Evolutionary conservation across 2,888 invertebrate genomes (phyloP).

Genomic region (Odontothrips loti): DNA sequence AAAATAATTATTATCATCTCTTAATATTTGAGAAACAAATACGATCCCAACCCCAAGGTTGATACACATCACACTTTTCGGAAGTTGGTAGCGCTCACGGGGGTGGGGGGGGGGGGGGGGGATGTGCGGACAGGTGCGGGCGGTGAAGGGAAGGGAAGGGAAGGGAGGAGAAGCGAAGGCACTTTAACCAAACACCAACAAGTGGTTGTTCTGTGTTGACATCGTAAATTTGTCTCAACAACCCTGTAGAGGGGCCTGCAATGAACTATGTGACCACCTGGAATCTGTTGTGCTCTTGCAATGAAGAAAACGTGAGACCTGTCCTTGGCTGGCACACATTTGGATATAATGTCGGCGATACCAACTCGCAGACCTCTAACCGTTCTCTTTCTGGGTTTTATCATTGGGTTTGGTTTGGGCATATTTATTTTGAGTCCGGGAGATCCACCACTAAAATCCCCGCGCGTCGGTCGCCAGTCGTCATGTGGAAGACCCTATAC

Average conservation of each 20-base stretch:
- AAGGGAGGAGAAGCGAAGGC: neutral
- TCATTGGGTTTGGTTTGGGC: neutral
- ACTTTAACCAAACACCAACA: neutral
- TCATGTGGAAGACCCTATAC: neutral
- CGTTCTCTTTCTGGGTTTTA: neutral
- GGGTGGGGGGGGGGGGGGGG: neutral
- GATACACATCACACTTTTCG: neutral
- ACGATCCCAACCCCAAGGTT: too few species aligned
- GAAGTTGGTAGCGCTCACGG: neutral
- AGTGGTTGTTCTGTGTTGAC: neutral
- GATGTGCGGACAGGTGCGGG: too few species aligned
- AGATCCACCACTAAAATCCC: neutral
- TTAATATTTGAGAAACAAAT: too few species aligned
- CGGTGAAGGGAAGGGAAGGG: neutral
- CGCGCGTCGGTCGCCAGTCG: neutral
- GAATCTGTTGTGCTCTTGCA: neutral
- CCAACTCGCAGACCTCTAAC: neutral
- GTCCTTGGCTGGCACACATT: neutral
- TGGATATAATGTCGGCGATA: neutral
- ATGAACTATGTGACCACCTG: neutral
- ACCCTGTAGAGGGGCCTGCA: neutral
- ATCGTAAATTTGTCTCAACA: neutral
- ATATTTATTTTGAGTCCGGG: neutral
- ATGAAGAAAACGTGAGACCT: neutral
- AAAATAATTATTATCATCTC: too few species aligned